Conservation (phyloP, 2,888 invertebrate species). For the Mythimna impura region DNA sequence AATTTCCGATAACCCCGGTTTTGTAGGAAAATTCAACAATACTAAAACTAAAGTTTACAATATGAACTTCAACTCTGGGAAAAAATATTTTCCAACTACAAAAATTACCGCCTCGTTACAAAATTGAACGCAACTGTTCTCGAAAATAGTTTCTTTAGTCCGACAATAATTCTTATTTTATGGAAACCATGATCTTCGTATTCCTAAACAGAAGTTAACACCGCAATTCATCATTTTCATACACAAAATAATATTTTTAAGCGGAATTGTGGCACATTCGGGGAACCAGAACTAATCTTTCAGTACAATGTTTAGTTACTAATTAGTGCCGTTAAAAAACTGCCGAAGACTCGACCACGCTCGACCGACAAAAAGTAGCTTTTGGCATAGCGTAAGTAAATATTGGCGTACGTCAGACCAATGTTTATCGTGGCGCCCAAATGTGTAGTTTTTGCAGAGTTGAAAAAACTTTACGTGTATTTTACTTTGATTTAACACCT, state of each 20-base stretch:
- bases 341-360: constrained; percentile 66
- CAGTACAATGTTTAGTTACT: constrained; percentile 70
- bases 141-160: constrained; percentile 32
- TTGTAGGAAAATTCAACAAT: constrained; percentile 12
- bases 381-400: constrained; percentile 65
- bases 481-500: constrained; percentile 30
- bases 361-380: constrained; percentile 59
- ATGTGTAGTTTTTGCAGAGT: constrained; percentile 21
- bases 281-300: constrained; percentile 68
- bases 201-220: constrained; percentile 22
- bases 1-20: constrained; percentile 14
- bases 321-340: constrained; percentile 70
- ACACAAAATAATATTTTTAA: constrained; percentile 23
- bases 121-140: constrained; percentile 35
- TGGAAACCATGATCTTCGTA: constrained; percentile 36
- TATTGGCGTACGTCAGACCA: constrained; percentile 62
- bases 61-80: constrained; percentile 13
- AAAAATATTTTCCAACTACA: constrained; percentile 15
- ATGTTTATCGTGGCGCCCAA: constrained; percentile 42
- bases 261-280: constrained; percentile 55
- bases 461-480: constrained; percentile 25
- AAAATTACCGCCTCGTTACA: constrained; percentile 38
- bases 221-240: constrained; percentile 41
- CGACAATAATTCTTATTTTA: constrained; percentile 53
- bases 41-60: constrained; percentile 7